Evolutionary conservation across 2,888 invertebrate species (phyloP).

Genomic region (Eupithecia pulchellata): DNA sequence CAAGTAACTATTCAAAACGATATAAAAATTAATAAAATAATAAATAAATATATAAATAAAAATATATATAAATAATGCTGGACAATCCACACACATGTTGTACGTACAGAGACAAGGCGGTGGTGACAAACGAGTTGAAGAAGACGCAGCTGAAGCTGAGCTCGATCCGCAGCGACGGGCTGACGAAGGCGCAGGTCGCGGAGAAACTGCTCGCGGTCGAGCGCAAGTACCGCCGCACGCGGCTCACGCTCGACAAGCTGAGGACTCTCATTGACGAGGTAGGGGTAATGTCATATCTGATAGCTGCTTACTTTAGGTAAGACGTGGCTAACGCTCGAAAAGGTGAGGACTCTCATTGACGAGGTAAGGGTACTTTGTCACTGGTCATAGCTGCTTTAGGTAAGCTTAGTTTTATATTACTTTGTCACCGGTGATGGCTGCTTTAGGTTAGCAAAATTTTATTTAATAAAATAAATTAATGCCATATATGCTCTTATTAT

Average conservation of each 20-base stretch:
- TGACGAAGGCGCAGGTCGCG: slow-evolving; percentile 66
- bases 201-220: slow-evolving; percentile 62
- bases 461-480: too few relatives aligned
- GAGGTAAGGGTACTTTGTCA: slow-evolving; percentile 57
- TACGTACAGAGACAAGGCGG: slow-evolving; percentile 61
- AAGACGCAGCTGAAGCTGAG: slow-evolving; percentile 72
- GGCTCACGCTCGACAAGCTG: slow-evolving; percentile 50
- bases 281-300: not conserved
- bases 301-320: too few relatives aligned
- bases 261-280: slow-evolving; percentile 1
- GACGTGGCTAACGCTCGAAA: slow-evolving; percentile 52
- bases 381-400: not conserved
- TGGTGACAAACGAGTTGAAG: slow-evolving; percentile 74
- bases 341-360: slow-evolving; percentile 55
- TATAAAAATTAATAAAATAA: too few relatives aligned
- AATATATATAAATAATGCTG: too few relatives aligned
- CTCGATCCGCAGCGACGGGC: slow-evolving; percentile 69
- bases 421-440: too few relatives aligned
- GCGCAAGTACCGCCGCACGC: slow-evolving; percentile 61
- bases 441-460: too few relatives aligned
- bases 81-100: too few relatives aligned
- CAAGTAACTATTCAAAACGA: too few relatives aligned
- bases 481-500: too few relatives aligned
- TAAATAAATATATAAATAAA: too few relatives aligned
- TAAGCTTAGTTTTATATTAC: too few relatives aligned